phyloP scores from a whole-genome alignment of 2,113 vertebrate species.

The Xenopus tropicalis region UCB_Xtro_10.0 CM004446.2:36929501-36930000 shows the following conservation, averaged over 20 bases:
- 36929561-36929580: too few relatives aligned
- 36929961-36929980: too few relatives aligned
- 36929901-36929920: slow-evolving; percentile 78
- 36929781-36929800: neutral
- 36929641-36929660: slow-evolving; percentile 86
- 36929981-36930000: too few relatives aligned
- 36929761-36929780: neutral
- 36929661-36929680: slow-evolving; percentile 80
- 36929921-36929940: slow-evolving; percentile 68
- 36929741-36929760: slow-evolving; percentile 65
- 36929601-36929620: too few relatives aligned
- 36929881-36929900: slow-evolving; percentile 75
- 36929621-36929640: slow-evolving; percentile 38
- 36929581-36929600: too few relatives aligned
- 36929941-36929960: neutral
- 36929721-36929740: slow-evolving; percentile 91
- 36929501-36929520: too few relatives aligned
- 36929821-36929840: slow-evolving; percentile 80
- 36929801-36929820: neutral
- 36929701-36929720: slow-evolving; percentile 86
- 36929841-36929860: slow-evolving; percentile 85
- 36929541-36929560: too few relatives aligned
- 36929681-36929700: slow-evolving; percentile 88
- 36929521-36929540: too few relatives aligned
- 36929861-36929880: slow-evolving; percentile 85